Evolutionary conservation across 2,888 invertebrate genomes (phyloP), one percentile per base, ranked within the genome.

Genomic region (Luperina testacea): DNA sequence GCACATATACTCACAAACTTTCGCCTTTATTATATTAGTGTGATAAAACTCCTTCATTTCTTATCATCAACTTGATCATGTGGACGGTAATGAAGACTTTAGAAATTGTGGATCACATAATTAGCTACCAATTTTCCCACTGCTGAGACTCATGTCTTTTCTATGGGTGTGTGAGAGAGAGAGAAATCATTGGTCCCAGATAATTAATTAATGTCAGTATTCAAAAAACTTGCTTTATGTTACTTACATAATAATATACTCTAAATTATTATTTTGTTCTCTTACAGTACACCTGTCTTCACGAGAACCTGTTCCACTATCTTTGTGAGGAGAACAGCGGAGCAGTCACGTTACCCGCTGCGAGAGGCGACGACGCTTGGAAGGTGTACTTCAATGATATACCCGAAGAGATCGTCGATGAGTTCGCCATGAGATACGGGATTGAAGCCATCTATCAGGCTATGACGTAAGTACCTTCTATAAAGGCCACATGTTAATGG

Each of bases 391-490:
- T 99, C 96, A 99, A 99, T 92, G 99, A 99, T 90, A 98, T 99
- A 65, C 99, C 99, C 2, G 99, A 99, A 93, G 99, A 99, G 94
- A 99, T 99, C 74, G 99, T 99, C 1, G 99, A 99, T 93, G 99
- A 99, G 95, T 99, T 99, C 95, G 99, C 99, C 6, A 99, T 99
- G 99, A 97, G 99, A 97, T 99, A 99, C 95, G 99, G 99, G 80
- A 99, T 99, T 90, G 99, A 99, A 96, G 99, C 99, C 86, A 99
- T 99, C 90, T 99, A 99, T 97, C 99, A 99, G 96, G 99, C 99
- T 75, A 99, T 99, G 99, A 99, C 99, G 98, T 99, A 96, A 98
- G 98, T 97, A 53, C 8, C 27, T 4, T 13, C 20, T 13, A 4
- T 20, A 42, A 8, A 67, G 5, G 42, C 17, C 27, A 63, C 20